Base-by-base conservation (phyloP, 1,140 invertebrate species). In the Pogonognathellus flavescens region DNA sequence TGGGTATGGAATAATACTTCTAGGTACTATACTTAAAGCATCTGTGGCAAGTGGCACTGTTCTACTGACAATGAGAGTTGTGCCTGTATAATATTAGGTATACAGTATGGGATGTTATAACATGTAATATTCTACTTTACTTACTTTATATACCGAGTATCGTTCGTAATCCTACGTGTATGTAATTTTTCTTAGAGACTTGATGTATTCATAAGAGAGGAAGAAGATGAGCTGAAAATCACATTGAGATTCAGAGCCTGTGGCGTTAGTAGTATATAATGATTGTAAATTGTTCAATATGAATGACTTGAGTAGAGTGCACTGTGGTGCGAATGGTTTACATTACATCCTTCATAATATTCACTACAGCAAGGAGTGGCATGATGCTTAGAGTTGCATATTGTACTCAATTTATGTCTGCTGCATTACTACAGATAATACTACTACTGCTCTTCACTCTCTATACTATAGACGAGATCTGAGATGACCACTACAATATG, bases 201-300 rank as follows among this genome's bases (percentile, higher is more conserved):
- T 72, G 66, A 72, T 31, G 41, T 49, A 50, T 76, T 76, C 70
- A 76, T 76, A 31, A 76, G 70, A 72, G 25, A 25, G n/a, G 25
- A 16, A 66, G 22, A 31, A 66, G 62, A 66, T 66, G 62, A 31
- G 62, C 25, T 76, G 2, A 41, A 76, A 76, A 76, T 76, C 70
- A 49, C 41, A 76, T 76, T 76, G 70, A 76, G 70, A 76, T 41
- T 31, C 70, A 76, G 70, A 50, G 70, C 70, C 70, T 50, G 70
- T 76, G 70, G 70, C 70, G 31, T 76, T 76, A 76, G 70, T 76
- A 49, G 70, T 49, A 31, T 76, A 76, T 76, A 76, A 76, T 76
- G 70, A 76, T 76, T 76, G 70, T 76, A 76, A 76, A 76, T 76
- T 76, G 70, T 76, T 76, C 70, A 41, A 76, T 50, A 76, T 76